phyloP scores from a whole-genome alignment of 2,888 invertebrate species.

The Melinopterus prodromus region DNA sequence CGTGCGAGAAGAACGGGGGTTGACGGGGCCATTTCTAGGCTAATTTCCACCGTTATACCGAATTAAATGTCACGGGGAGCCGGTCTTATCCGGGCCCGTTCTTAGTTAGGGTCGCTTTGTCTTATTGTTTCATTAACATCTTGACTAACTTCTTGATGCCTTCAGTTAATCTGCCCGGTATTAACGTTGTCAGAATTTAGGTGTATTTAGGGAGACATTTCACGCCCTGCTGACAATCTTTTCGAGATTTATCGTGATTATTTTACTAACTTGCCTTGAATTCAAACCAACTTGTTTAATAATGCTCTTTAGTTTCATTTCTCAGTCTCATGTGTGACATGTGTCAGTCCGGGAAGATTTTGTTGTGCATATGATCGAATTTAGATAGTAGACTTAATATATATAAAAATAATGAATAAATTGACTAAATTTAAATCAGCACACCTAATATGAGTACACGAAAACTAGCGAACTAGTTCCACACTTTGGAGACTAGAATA shows the following conservation, averaged over 20 bases:
- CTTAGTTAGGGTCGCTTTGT: constrained; percentile 34
- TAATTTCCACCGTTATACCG: constrained; percentile 41
- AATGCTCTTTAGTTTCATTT: no score
- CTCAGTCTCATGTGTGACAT: no score
- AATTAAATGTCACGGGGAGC: constrained; percentile 38
- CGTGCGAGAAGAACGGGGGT: constrained; percentile 10
- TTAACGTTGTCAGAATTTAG: not conserved
- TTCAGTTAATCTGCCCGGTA: not conserved
- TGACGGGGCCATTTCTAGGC: constrained; percentile 45
- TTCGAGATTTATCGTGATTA: not conserved
- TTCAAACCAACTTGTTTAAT: no score
- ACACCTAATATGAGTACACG: no score
- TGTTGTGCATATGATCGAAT: no score
- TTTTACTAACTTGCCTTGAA: no score
- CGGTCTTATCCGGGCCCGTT: constrained; percentile 31
- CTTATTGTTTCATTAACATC: constrained; percentile 39
- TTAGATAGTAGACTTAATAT: no score
- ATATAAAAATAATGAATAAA: no score
- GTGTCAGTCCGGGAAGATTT: no score
- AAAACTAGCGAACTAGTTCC: no score
- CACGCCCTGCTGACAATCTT: not conserved
- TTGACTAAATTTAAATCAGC: no score
- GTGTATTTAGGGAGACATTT: not conserved
- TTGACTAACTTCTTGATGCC: constrained; percentile 30
- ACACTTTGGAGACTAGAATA: no score